Evolutionary conservation across 2,797 vertebrate genomes (phyloP), one percentile per base, ranked within the genome.

Genomic region (Uromys caudimaculatus): DNA sequence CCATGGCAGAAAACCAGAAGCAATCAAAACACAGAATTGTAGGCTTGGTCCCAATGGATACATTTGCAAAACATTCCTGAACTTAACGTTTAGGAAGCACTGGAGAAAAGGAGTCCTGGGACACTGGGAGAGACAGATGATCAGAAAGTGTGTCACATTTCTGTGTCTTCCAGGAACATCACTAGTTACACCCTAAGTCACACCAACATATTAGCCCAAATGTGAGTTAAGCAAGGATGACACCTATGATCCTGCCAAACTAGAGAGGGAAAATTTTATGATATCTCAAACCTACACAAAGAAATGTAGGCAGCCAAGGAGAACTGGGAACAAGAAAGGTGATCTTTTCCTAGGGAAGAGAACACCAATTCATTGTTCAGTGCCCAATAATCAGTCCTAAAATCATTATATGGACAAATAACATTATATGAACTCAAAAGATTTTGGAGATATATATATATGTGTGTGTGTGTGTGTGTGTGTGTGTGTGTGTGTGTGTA

Each of bases 41-140:
- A 44, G 52, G 21, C 9, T 11, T 50, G 11, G 19, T 9, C 19
- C 1, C 12, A 67, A 1, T 50, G 3, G 11, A n/a, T 67, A 50
- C 1, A 4, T n/a, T 67, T 50, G n/a, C 6, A 85, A 84, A 50
- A 85, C 44, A 67, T 2, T 24, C 32, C 11, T n/a, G 3, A 21
- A 67, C 32, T 8, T 24, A 67, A 67, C 3, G 32, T 35, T 67
- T 6, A 67, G 1, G 32, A 47, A 24, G 50, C 44, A 50, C 35
- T 50, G 19, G 32, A 67, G 41, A 67, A 50, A 21, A 85, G 29
- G 17, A 67, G 19, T 38, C 3, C 38, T 19, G 8, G 17, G 47
- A 21, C 16, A 32, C 3, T 6, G 0, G 44, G 23, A 64, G 29
- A 85, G 10, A 12, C 5, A n/a, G 6, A 52, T 24, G 12, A 4